phyloP scores from a whole-genome alignment of 2,797 vertebrate species.

The Melanotaenia trifasciata region DNA sequence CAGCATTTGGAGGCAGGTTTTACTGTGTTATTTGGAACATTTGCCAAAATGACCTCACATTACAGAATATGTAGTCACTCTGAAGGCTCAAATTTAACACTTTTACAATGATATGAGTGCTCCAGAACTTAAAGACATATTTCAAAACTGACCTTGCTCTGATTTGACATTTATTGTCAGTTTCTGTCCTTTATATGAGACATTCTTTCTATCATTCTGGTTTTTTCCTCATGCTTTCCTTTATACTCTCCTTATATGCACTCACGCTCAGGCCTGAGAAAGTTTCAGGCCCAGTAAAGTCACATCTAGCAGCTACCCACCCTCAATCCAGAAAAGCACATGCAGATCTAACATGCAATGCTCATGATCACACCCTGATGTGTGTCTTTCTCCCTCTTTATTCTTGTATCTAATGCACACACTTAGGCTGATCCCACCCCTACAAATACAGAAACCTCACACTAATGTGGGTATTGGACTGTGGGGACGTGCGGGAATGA shows the following conservation, averaged over 20 bases:
- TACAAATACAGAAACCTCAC: constrained; percentile 72
- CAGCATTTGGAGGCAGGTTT: constrained; percentile 4
- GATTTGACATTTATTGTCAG: constrained; percentile 53
- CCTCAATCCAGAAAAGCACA: constrained; percentile 58
- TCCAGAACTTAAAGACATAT: constrained; percentile 10
- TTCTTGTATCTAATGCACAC: constrained; percentile 24
- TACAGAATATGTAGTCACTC: constrained; percentile 23
- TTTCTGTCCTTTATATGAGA: constrained; percentile 52
- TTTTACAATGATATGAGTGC: constrained; percentile 10
- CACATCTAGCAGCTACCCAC: constrained; percentile 39
- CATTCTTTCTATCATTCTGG: constrained; percentile 25
- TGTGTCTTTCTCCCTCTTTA: constrained; percentile 13
- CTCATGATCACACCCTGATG: constrained; percentile 53
- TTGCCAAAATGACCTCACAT: constrained; percentile 19
- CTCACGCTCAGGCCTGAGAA: constrained; percentile 38
- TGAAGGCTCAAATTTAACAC: constrained; percentile 11
- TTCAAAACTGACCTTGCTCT: constrained; percentile 35
- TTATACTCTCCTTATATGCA: constrained; percentile 12
- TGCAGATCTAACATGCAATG: constrained; percentile 37
- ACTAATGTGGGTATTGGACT: constrained; percentile 80
- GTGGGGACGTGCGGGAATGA: constrained; percentile 52
- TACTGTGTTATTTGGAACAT: constrained; percentile 21
- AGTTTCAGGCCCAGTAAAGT: constrained; percentile 49
- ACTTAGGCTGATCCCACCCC: constrained; percentile 61
- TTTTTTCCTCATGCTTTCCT: constrained; percentile 8